phyloP scores from a whole-genome alignment of 1,140 invertebrate genomes.

The Euura lappo region DNA sequence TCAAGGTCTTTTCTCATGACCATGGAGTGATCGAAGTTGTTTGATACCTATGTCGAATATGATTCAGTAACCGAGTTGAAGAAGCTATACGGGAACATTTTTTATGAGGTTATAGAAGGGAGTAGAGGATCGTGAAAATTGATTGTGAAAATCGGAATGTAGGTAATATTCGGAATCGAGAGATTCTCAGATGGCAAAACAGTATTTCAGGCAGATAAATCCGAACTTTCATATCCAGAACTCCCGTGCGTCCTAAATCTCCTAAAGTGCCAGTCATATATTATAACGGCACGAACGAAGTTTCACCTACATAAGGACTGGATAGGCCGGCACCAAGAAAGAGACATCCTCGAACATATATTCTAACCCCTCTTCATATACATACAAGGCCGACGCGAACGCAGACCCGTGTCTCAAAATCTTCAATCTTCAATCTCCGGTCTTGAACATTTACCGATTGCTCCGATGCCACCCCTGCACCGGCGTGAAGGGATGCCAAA shows the following conservation, averaged over 20 bases:
- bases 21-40: too few species aligned
- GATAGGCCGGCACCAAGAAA: not conserved
- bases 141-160: not conserved
- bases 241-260: slow-evolving; percentile 42
- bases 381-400: not conserved
- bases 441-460: not conserved
- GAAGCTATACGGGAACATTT: too few species aligned
- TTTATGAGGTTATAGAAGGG: too few species aligned
- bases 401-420: not conserved
- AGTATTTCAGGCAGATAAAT: slow-evolving; percentile 43
- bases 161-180: not conserved
- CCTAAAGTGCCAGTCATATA: slow-evolving; percentile 45
- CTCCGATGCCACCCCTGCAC: not conserved
- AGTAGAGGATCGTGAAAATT: not conserved
- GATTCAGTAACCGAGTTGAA: too few species aligned
- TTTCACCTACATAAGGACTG: not conserved
- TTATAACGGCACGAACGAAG: slow-evolving; percentile 28
- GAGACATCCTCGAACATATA: not conserved
- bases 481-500: not conserved
- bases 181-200: not conserved
- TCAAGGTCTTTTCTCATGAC: too few species aligned
- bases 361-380: not conserved
- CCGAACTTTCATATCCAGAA: slow-evolving; percentile 46
- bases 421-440: not conserved
- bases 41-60: too few species aligned